phyloP scores from a whole-genome alignment of 2,888 invertebrate species.

The Halocaridina rubra region DNA sequence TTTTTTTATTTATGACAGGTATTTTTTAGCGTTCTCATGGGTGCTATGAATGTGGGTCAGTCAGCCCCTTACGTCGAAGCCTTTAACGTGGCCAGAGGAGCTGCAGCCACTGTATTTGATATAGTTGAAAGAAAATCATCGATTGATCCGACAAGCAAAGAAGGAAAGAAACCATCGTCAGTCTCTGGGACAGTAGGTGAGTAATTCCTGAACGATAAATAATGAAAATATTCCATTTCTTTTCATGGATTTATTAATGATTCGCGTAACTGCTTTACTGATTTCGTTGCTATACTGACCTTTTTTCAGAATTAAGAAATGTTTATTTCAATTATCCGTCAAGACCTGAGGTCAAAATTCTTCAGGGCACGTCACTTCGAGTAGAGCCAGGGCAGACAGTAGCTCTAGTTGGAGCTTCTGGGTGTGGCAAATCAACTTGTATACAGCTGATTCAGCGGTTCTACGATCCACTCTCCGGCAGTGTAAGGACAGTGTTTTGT shows the following conservation, averaged over 20 bases:
- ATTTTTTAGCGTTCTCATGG: constrained; percentile 81
- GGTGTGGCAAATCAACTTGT: constrained; percentile 71
- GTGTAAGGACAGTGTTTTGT: too few relatives aligned
- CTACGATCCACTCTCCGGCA: constrained; percentile 68
- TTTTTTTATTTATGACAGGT: too few relatives aligned
- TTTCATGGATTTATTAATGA: too few relatives aligned
- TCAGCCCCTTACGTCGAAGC: constrained; percentile 82
- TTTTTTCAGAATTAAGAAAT: constrained; percentile 73
- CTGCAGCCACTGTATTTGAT: constrained; percentile 79
- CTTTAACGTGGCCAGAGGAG: constrained; percentile 77
- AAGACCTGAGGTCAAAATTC: constrained; percentile 76
- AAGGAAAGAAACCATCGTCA: constrained; percentile 70
- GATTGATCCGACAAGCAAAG: constrained; percentile 78
- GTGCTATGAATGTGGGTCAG: constrained; percentile 80
- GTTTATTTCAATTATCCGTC: constrained; percentile 85
- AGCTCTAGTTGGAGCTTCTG: constrained; percentile 67
- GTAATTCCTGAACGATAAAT: too few relatives aligned
- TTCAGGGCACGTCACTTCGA: constrained; percentile 72
- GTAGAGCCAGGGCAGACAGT: constrained; percentile 65
- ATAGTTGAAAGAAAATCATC: constrained; percentile 79
- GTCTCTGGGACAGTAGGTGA: not conserved
- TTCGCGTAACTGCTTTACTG: too few relatives aligned
- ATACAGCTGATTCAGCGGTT: constrained; percentile 71
- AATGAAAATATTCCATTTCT: too few relatives aligned
- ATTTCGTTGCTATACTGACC: too few relatives aligned